Evolutionary conservation across 2,113 vertebrate species (phyloP).

Genomic region (Machaerirhynchus nigripectus): DNA sequence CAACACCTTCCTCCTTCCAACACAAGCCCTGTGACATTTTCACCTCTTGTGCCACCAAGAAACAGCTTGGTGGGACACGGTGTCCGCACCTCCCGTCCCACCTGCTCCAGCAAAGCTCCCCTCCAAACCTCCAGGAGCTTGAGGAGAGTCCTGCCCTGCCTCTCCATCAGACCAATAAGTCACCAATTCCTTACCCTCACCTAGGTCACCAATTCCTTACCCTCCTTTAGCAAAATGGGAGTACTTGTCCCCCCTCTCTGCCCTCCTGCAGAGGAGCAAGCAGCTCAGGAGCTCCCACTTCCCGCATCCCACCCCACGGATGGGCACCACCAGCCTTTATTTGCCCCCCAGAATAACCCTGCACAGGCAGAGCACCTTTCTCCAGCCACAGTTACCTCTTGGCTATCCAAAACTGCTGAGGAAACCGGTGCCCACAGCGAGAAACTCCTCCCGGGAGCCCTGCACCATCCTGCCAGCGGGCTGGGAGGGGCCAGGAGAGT

Average conservation of each 20-base stretch:
- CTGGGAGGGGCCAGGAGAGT: not conserved
- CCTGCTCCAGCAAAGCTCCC: not conserved
- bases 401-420: not conserved
- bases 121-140: not conserved
- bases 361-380: not conserved
- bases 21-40: not conserved
- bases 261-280: not conserved
- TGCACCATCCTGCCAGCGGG: not conserved
- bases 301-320: not conserved
- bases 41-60: not conserved
- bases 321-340: not conserved
- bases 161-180: not conserved
- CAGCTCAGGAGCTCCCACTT: not conserved
- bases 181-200: not conserved
- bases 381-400: not conserved
- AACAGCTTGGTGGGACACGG: fast-evolving
- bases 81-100: not conserved
- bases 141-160: not conserved
- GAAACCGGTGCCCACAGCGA: fast-evolving
- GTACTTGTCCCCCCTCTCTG: not conserved
- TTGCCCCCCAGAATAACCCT: not conserved
- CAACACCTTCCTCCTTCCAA: not conserved
- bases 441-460: not conserved
- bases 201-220: not conserved
- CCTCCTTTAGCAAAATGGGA: not conserved